Percentiles rank a stretch among this genome's conserved stretches.
Conservation (phyloP, 2,888 invertebrate species). For the Hypomecis atomaria region DNA sequence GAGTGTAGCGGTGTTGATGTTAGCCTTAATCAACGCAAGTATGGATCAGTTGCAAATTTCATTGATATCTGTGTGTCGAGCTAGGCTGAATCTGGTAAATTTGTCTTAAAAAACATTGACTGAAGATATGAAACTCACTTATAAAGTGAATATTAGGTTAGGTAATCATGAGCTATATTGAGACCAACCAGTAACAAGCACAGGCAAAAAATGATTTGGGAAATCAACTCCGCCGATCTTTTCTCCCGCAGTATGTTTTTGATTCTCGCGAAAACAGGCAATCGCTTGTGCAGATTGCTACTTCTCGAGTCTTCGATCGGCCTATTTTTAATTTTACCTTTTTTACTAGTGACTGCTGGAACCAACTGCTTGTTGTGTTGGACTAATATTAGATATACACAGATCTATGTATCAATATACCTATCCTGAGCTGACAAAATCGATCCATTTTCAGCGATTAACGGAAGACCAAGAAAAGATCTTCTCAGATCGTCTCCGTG, state of each 20-base stretch:
- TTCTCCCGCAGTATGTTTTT: no score
- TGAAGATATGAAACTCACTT: conserved; percentile 35
- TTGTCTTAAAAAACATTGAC: conserved; percentile 59
- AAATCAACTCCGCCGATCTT: no score
- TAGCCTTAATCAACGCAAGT: conserved; percentile 68
- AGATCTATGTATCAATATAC: no score
- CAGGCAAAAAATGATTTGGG: no score
- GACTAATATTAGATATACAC: no score
- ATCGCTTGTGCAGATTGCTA: no score
- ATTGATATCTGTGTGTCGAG: conserved; percentile 61
- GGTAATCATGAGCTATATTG: background rate
- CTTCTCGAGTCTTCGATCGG: no score
- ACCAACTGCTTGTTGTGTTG: no score
- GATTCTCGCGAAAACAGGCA: no score
- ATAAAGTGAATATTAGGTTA: conserved; percentile 38
- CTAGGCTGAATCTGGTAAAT: conserved; percentile 67
- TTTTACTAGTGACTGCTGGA: no score
- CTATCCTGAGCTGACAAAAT: background rate
- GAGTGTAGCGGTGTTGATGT: conserved; percentile 57
- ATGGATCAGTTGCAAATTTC: conserved; percentile 67
- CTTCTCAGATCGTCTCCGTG: conserved; percentile 46
- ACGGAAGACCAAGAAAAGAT: conserved; percentile 45
- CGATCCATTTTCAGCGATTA: conserved; percentile 34
- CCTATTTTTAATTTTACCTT: no score
- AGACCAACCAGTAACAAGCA: no score